phyloP scores from a whole-genome alignment of 2,888 invertebrate genomes.

The Hydraecia micacea region DNA sequence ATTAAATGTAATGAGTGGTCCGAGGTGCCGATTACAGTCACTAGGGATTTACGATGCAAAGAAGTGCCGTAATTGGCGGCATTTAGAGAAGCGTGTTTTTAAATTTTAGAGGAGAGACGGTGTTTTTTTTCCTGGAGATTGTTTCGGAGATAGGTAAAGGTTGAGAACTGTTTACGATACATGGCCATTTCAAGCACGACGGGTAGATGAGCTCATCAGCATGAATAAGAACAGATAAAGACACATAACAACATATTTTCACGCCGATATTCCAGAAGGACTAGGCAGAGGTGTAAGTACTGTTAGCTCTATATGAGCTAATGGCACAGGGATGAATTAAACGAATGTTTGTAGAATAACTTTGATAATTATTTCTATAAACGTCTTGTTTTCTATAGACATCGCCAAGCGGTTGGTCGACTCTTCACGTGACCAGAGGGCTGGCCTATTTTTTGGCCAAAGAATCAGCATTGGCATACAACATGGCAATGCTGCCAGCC shows the following conservation, averaged over 20 bases:
- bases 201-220: neutral
- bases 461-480: too few species aligned
- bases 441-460: too few species aligned
- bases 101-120: conserved; percentile 38
- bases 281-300: too few species aligned
- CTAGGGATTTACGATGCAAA: conserved; percentile 76
- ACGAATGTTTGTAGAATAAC: neutral
- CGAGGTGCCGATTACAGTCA: conserved; percentile 79
- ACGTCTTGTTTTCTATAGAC: too few species aligned
- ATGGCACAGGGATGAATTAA: neutral
- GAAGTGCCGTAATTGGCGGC: conserved; percentile 76
- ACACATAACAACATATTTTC: too few species aligned
- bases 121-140: conserved; percentile 22
- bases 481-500: too few species aligned
- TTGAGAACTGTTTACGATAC: neutral
- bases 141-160: conserved; percentile 8
- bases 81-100: conserved; percentile 67
- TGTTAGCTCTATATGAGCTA: too few species aligned
- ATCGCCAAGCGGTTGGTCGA: too few species aligned
- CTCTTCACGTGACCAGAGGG: too few species aligned
- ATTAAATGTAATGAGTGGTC: conserved; percentile 85
- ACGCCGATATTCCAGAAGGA: too few species aligned
- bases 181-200: neutral
- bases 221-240: neutral
- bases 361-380: neutral